Evolutionary conservation across 2,888 invertebrate species (phyloP).

Genomic region (Eurytoma californica): DNA sequence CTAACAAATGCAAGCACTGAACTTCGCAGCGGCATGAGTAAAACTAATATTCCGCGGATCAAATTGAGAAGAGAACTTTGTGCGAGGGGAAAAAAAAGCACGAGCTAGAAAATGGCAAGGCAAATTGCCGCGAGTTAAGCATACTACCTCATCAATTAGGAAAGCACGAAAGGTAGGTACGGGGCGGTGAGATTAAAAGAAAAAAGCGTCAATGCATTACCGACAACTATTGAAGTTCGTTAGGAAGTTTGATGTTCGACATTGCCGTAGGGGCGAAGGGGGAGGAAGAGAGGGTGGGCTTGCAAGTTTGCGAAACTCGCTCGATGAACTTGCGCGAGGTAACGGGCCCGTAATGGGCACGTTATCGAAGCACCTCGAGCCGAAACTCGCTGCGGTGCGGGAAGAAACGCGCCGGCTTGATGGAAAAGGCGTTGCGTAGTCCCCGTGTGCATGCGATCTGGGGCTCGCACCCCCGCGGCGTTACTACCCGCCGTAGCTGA

Average conservation of each 20-base stretch:
- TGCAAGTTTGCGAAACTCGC: conserved; percentile 42
- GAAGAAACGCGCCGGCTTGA: conserved; percentile 7
- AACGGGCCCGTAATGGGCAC: conserved; percentile 48
- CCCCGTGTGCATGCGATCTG: background rate
- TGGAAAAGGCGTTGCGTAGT: conserved; percentile 25
- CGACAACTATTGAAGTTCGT: conserved; percentile 55
- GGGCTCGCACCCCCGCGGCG: no score
- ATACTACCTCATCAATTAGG: conserved; percentile 52
- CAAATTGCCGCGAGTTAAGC: conserved; percentile 22
- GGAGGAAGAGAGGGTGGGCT: conserved; percentile 5
- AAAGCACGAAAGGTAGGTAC: background rate
- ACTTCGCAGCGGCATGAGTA: no score
- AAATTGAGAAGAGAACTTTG: no score
- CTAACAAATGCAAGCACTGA: no score
- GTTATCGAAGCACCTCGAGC: conserved; percentile 40
- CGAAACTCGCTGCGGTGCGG: conserved; percentile 23
- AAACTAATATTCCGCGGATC: no score
- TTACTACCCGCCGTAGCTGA: background rate
- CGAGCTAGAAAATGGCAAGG: conserved; percentile 21
- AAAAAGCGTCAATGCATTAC: conserved; percentile 55
- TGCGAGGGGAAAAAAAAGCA: conserved; percentile 1
- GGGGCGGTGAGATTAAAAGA: conserved; percentile 2
- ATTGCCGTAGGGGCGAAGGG: background rate
- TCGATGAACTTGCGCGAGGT: conserved; percentile 31
- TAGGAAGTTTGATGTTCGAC: conserved; percentile 55